Evolutionary conservation across 2,888 invertebrate genomes (phyloP).

Genomic region (Petrophora chlorosata): DNA sequence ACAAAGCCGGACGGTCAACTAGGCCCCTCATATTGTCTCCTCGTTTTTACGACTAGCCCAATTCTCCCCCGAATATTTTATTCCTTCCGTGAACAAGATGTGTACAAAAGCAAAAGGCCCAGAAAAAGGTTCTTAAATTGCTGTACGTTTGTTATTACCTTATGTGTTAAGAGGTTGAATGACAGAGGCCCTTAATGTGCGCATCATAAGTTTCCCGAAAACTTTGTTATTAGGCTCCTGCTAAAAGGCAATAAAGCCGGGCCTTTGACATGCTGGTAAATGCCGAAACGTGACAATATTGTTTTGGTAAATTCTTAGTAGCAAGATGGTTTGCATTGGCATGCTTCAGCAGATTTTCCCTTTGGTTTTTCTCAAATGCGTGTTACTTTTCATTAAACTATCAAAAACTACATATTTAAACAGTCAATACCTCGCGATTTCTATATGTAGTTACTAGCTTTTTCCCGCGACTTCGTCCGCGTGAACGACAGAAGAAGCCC

Average conservation of each 20-base stretch:
- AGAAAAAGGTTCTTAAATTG: constrained; percentile 9
- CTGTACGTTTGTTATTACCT: constrained; percentile 6
- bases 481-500: too few relatives aligned
- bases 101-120: constrained; percentile 1
- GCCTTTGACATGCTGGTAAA: constrained; percentile 30
- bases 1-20: too few relatives aligned
- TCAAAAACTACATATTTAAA: too few relatives aligned
- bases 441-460: too few relatives aligned
- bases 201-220: constrained; percentile 43
- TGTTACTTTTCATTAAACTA: too few relatives aligned
- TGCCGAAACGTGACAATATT: constrained; percentile 16
- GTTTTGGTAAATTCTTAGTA: neutral
- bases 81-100: neutral
- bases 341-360: too few relatives aligned
- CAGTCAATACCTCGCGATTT: too few relatives aligned
- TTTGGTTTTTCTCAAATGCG: too few relatives aligned
- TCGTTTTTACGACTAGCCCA: constrained; percentile 3
- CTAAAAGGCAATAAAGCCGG: constrained; percentile 41
- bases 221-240: constrained; percentile 47
- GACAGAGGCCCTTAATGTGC: constrained; percentile 26
- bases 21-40: neutral
- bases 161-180: constrained; percentile 32
- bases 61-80: constrained; percentile 4
- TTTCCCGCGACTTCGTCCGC: too few relatives aligned
- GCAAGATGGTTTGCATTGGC: too few relatives aligned